Evolutionary conservation across 2,888 invertebrate genomes (phyloP), one percentile per base, ranked within the genome.

Genomic region (Catocala fraxini): DNA sequence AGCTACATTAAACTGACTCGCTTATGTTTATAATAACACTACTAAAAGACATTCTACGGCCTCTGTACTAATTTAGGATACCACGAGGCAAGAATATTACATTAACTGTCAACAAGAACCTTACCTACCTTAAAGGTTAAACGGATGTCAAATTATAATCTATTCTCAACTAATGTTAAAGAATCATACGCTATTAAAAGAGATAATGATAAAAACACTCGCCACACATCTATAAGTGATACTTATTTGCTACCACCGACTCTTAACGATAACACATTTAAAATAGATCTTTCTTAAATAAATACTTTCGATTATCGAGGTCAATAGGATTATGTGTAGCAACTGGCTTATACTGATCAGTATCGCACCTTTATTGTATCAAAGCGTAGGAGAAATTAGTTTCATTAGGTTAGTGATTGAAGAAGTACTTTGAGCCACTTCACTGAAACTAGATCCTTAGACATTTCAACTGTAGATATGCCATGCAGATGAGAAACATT

Each of bases 251-350:
- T 39, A 12, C 33, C n/a, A n/a, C 10, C n/a, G n/a, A 48, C 56
- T 58, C 57, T 62, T 75, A 63, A 72, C 56, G 66, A 63, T 59
- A 62, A 59, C 64, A 75, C 62, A 58, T 72, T 59, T 55, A 68
- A 74, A 74, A 74, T 73, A 74, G 73, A 75, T 70, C 62, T 73
- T 70, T 62, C 59, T 62, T 70, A 75, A 56, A 71, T 68, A 76
- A 73, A 75, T 75, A 75, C 34, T 56, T 57, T 42, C 58, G 60
- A 73, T 65, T 68, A 75, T 66, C 65, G 76, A 74, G 74, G 74
- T 68, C 73, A 74, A 76, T 74, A 73, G 68, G 70, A 70, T 63
- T 63, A 59, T 57, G 54, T 61, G 61, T 53, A 70, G 73, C 65
- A 55, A 43, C 65, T 73, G 64, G 61, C 55, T 45, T 46, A 62